Evolutionary conservation across 2,113 vertebrate species (phyloP), one percentile per base, ranked within the genome.

Genomic region (Pelecanoides urinatrix): DNA sequence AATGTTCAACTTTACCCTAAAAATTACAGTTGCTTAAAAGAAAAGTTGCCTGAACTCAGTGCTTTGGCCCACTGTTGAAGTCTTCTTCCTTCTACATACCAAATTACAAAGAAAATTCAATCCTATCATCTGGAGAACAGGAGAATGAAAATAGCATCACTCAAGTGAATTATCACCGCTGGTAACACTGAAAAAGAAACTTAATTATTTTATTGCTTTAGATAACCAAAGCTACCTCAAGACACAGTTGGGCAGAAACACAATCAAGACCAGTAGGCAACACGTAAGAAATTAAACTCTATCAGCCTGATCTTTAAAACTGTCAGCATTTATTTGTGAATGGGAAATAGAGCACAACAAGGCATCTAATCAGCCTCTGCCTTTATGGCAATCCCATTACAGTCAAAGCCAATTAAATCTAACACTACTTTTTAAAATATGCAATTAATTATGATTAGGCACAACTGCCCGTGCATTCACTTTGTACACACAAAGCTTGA

Each of bases 321-420:
- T 84, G 68, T 52, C 79, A 86, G 83, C 86, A 78, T 90, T 86
- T 94, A 92, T 93, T 88, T 95, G 56, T 92, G 72, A 86, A 84
- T 38, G 61, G 86, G 74, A 93, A 89, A 55, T 32, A 74, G 50
- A 93, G 66, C 52, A 47, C 1, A 63, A 95, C 71, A 73, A 77
- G 75, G 55, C 65, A 86, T 47, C 86, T 91, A 56, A 96, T 89
- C 90, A 93, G 72, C 36, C 75, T 74, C 79, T 86, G 52, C 40
- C 47, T 91, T 75, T 75, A 74, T 34, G 84, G 82, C 84, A 93
- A 91, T 84, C 76, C 86, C 83, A 91, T 81, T 91, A 92, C 36
- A 86, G 72, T 88, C 90, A 92, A 72, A 93, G 30, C 47, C 83
- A 92, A 93, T 97, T 93, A 96, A 76, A 90, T 10, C 16, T 71